phyloP scores from a whole-genome alignment of 2,888 invertebrate genomes.

The Saturnia pavonia region DNA sequence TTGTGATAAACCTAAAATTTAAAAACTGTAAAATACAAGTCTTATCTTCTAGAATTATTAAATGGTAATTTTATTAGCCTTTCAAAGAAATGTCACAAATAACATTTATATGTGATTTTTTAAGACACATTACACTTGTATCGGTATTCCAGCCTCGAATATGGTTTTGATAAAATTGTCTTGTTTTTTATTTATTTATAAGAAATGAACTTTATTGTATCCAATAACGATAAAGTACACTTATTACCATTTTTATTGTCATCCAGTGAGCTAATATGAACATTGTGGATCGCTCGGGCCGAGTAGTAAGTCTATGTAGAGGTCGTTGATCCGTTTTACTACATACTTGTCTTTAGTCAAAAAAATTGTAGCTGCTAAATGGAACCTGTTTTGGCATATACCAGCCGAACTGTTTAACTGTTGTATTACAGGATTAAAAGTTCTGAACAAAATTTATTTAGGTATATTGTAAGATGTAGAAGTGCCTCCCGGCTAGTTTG shows the following conservation, averaged over 20 bases:
- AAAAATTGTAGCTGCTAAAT: background rate
- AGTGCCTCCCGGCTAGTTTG: no score
- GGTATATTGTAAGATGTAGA: no score
- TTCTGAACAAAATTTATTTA: background rate
- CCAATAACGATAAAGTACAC: constrained; percentile 5
- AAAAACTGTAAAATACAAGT: no score
- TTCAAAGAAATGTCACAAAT: background rate
- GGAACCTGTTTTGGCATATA: background rate
- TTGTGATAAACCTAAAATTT: no score
- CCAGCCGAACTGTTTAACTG: background rate
- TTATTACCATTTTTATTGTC: constrained; percentile 13
- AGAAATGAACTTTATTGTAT: constrained; percentile 7
- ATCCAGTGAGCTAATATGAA: constrained; percentile 11
- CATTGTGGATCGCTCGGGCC: background rate
- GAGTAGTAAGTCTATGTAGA: background rate
- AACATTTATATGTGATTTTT: background rate
- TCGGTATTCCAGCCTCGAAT: background rate
- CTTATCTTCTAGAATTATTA: no score
- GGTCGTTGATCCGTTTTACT: background rate
- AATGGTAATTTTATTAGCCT: background rate
- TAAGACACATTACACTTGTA: background rate
- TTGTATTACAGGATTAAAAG: background rate
- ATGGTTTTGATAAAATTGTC: background rate
- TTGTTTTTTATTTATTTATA: constrained; percentile 10
- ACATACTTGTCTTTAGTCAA: background rate